These are phyloP conservation scores for Ectemnius cavifrons DNA, from an alignment of 2,888 invertebrate species.

Conservation along the genomic window DNA sequence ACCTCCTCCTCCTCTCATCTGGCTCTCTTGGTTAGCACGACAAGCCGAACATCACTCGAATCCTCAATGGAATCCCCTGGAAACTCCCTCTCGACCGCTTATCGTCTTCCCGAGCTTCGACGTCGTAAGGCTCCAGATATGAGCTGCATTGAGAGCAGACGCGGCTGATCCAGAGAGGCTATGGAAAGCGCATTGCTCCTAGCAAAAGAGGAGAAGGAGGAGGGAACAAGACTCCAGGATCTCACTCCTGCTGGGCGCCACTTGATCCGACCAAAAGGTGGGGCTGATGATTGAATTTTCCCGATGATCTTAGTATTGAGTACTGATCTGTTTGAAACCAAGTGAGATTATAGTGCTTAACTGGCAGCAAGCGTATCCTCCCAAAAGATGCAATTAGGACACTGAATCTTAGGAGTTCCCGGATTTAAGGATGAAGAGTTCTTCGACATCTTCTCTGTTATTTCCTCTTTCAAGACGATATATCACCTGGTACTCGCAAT, in stretches of 20 bases:
- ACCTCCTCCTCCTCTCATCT: conserved; percentile 47
- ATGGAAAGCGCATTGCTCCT: conserved; percentile 8
- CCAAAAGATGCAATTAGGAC: background rate
- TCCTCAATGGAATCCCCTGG: conserved; percentile 57
- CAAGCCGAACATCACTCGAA: conserved; percentile 67
- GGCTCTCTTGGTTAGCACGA: conserved; percentile 62
- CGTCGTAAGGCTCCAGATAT: conserved; percentile 61
- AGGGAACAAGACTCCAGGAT: no score
- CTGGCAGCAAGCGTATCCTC: conserved; percentile 2
- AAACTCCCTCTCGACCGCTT: conserved; percentile 59
- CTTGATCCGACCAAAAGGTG: no score
- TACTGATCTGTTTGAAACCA: conserved; percentile 50
- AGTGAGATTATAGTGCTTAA: conserved; percentile 12
- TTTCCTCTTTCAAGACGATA: background rate
- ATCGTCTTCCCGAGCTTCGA: conserved; percentile 56
- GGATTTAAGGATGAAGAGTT: conserved; percentile 9
- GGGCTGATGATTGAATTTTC: conserved; percentile 58
- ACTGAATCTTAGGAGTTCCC: background rate
- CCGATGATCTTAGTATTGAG: conserved; percentile 43
- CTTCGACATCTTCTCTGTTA: conserved; percentile 10
- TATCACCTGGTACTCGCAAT: background rate
- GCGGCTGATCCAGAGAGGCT: conserved; percentile 54
- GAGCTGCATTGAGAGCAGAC: conserved; percentile 64
- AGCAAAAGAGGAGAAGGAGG: background rate
- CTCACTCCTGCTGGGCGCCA: no score